These are phyloP conservation scores for Bursaphelenchus mucronatus DNA, from an alignment of 1,140 invertebrate species.

Conservation along the genomic window DNA sequence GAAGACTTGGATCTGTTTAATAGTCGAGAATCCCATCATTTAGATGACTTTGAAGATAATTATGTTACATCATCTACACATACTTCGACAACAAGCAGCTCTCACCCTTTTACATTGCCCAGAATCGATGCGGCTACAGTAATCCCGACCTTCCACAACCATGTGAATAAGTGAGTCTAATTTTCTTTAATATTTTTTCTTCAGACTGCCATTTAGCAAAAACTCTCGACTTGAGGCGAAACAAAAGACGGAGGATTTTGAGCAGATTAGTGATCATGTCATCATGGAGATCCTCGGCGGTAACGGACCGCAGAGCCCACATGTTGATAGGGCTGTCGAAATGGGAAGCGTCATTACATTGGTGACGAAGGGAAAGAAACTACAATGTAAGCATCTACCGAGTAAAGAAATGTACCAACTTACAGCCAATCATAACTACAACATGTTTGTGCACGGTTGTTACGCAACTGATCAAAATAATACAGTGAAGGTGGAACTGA, in stretches of 20 bases:
- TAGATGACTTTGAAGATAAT: too few species aligned
- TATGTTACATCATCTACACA: too few species aligned
- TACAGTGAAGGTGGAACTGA: slow-evolving; percentile 39
- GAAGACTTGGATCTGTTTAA: too few species aligned
- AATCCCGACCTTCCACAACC: too few species aligned
- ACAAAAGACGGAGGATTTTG: slow-evolving; percentile 16
- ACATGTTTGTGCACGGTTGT: slow-evolving; percentile 58
- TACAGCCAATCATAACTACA: slow-evolving; percentile 43
- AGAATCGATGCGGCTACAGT: too few species aligned
- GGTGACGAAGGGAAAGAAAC: slow-evolving; percentile 39
- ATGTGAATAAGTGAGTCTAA: background rate
- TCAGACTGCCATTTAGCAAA: slow-evolving; percentile 10
- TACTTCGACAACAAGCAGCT: too few species aligned
- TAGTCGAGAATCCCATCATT: too few species aligned
- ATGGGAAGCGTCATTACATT: slow-evolving; percentile 52
- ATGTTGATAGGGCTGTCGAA: slow-evolving; percentile 43
- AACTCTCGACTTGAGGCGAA: background rate
- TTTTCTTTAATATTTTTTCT: background rate
- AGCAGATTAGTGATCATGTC: slow-evolving; percentile 15
- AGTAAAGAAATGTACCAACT: background rate
- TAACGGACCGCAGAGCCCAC: slow-evolving; percentile 63
- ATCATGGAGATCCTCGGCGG: slow-evolving; percentile 67
- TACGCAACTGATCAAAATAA: slow-evolving; percentile 53
- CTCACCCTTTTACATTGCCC: too few species aligned
- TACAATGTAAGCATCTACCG: slow-evolving; percentile 12